Evolutionary conservation across 2,888 invertebrate genomes (phyloP).

Genomic region (Meiosimyza decipiens): DNA sequence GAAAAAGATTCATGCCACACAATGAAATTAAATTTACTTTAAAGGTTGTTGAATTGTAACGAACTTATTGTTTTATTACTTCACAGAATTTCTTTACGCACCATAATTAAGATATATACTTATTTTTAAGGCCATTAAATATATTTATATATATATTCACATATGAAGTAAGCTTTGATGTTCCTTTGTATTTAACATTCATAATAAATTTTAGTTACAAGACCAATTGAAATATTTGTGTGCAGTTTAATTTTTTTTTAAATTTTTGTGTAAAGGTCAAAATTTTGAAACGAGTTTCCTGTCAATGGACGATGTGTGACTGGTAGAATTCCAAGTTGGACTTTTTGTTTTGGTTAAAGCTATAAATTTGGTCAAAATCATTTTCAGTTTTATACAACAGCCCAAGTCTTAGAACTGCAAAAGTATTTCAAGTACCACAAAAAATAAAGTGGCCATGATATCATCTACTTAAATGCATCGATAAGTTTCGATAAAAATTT

Average conservation of each 20-base stretch:
- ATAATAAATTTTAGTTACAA: constrained; percentile 17
- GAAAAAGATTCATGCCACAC: neutral
- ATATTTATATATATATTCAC: neutral
- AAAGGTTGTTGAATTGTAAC: too few relatives aligned
- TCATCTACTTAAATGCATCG: too few relatives aligned
- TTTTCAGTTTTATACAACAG: too few relatives aligned
- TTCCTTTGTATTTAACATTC: constrained; percentile 25
- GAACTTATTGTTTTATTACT: neutral
- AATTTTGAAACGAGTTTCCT: neutral
- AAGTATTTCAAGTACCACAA: too few relatives aligned
- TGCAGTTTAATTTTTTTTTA: neutral
- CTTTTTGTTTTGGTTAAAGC: too few relatives aligned
- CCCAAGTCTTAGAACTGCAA: too few relatives aligned
- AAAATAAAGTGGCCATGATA: too few relatives aligned
- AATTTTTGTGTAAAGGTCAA: neutral
- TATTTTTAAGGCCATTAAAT: neutral
- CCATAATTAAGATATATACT: constrained; percentile 9
- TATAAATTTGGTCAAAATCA: too few relatives aligned
- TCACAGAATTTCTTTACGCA: constrained; percentile 7
- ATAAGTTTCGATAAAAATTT: too few relatives aligned
- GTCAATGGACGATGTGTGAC: too few relatives aligned
- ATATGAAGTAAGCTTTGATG: constrained; percentile 16
- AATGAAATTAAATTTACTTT: constrained; percentile 1
- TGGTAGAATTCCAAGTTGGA: too few relatives aligned
- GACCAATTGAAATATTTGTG: neutral